These are phyloP conservation scores for Cancer borealis DNA, from an alignment of 2,888 invertebrate species.

Conservation along the genomic window DNA sequence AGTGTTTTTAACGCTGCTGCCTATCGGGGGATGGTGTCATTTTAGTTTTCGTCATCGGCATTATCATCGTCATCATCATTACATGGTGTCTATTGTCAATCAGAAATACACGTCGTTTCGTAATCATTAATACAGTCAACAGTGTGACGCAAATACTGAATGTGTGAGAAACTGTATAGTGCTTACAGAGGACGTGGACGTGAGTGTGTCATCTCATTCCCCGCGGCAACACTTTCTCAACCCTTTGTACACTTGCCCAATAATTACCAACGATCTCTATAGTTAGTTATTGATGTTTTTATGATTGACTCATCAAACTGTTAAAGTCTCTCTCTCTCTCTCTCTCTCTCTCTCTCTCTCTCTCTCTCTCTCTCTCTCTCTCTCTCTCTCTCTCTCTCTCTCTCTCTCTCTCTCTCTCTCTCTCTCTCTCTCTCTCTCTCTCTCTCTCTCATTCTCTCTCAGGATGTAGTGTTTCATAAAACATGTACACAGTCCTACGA, in stretches of 20 bases:
- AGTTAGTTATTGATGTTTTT: not conserved
- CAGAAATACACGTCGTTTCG: not conserved
- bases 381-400: slow-evolving; percentile 46
- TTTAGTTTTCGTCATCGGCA: not conserved
- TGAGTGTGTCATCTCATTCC: not conserved
- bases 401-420: slow-evolving; percentile 50
- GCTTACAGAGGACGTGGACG: not conserved
- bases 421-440: slow-evolving; percentile 47
- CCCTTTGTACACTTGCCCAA: not conserved
- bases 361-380: not conserved
- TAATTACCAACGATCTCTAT: not conserved
- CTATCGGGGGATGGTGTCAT: not conserved
- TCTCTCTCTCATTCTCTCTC: not conserved
- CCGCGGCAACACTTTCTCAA: not conserved
- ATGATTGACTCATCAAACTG: not conserved
- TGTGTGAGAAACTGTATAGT: not conserved
- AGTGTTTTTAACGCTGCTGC: not conserved
- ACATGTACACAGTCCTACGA: not conserved
- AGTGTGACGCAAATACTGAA: not conserved
- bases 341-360: not conserved
- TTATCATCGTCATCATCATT: not conserved
- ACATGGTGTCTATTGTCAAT: not conserved
- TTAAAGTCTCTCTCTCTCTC: not conserved
- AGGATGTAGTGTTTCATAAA: not conserved
- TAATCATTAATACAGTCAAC: not conserved